Evolutionary conservation across 37 sponge, comb jelly and placozoan species (phyloP).

Genomic region (Ephydatia muelleri): DNA sequence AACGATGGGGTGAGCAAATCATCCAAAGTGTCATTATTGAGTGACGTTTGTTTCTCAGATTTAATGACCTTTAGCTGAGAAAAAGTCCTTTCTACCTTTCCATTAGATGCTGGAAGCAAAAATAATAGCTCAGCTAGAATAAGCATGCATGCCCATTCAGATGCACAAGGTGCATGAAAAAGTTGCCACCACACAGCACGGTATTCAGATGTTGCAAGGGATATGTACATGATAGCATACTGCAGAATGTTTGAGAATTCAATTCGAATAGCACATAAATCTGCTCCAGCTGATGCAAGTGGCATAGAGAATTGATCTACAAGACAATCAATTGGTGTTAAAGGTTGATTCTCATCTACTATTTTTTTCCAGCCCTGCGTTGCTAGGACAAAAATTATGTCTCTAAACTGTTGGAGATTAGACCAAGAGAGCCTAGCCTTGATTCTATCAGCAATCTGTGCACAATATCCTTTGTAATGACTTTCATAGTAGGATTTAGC

Average conservation of each 20-base stretch:
- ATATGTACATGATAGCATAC: slow-evolving; percentile 11
- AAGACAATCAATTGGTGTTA: background rate
- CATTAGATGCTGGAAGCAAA: slow-evolving; percentile 21
- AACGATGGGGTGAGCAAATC: slow-evolving; percentile 37
- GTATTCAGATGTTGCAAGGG: slow-evolving; percentile 26
- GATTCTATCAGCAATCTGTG: background rate
- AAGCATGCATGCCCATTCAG: slow-evolving; percentile 10
- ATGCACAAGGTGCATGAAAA: slow-evolving; percentile 25
- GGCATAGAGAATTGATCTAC: background rate
- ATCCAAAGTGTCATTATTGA: slow-evolving; percentile 42
- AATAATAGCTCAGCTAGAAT: background rate
- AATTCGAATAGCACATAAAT: background rate
- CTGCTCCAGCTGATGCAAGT: slow-evolving; percentile 22
- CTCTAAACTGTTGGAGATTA: slow-evolving; percentile 3
- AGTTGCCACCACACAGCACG: slow-evolving; percentile 40
- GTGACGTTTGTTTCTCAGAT: slow-evolving; percentile 11
- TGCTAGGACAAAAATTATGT: slow-evolving; percentile 14
- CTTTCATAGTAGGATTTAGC: slow-evolving; percentile 7
- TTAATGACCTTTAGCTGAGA: slow-evolving; percentile 16
- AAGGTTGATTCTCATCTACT: background rate
- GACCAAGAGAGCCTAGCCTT: slow-evolving; percentile 17
- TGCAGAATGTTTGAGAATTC: background rate
- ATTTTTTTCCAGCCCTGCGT: slow-evolving; percentile 22
- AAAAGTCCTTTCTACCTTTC: slow-evolving; percentile 30
- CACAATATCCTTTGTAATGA: background rate